Conservation (phyloP, 2,888 invertebrate genomes). For the Hetaerina titia region DNA sequence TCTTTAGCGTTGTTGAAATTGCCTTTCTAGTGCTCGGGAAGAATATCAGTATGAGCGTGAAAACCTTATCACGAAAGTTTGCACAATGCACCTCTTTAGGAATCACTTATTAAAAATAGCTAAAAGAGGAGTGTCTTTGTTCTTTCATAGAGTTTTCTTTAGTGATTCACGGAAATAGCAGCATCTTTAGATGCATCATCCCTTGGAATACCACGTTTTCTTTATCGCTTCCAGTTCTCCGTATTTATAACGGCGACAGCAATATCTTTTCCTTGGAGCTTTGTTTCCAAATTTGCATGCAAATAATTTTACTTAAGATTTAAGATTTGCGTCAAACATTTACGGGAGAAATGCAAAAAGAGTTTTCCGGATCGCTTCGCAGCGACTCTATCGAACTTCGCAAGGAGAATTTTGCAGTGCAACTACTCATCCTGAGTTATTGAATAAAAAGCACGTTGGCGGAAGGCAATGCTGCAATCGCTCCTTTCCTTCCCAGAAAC, state of each 20-base stretch:
- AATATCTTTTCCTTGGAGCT: neutral
- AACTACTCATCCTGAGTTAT: neutral
- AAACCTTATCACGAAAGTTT: too few relatives aligned
- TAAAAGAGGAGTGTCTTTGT: too few relatives aligned
- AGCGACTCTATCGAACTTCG: neutral
- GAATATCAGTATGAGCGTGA: too few relatives aligned
- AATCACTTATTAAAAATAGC: too few relatives aligned
- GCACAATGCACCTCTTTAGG: too few relatives aligned
- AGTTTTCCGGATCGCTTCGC: neutral
- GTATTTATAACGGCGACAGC: neutral
- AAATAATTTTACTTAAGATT: neutral
- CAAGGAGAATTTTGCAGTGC: neutral
- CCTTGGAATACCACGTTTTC: neutral
- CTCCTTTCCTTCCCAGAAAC: too few relatives aligned
- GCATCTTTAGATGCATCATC: too few relatives aligned
- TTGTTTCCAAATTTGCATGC: neutral
- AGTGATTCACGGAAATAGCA: too few relatives aligned
- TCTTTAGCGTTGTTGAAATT: too few relatives aligned
- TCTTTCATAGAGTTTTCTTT: too few relatives aligned
- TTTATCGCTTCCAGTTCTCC: neutral
- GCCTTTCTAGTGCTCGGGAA: too few relatives aligned
- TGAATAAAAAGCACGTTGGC: neutral
- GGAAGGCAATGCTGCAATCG: neutral
- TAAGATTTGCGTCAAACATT: neutral
- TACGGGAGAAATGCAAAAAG: neutral